Conservation (phyloP, 2,888 invertebrate genomes). For the Exocentrus adspersus region DNA sequence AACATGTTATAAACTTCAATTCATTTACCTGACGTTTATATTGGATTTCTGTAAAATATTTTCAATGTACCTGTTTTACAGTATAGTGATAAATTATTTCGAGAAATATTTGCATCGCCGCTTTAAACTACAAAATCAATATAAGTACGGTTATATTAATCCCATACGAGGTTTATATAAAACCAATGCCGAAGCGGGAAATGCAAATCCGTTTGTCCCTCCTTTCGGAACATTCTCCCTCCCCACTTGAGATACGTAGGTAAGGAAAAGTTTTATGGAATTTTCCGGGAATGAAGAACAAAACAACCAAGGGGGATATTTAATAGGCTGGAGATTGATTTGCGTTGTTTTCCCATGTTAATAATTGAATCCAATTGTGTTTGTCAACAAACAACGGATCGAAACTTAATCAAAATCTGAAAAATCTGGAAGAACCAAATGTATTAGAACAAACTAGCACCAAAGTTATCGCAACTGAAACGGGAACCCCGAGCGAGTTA, state of each 20-base stretch:
- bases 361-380: conserved; percentile 7
- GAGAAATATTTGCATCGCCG: too few species aligned
- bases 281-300: conserved; percentile 1
- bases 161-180: too few species aligned
- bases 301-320: conserved; percentile 16
- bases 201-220: conserved; percentile 1
- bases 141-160: too few species aligned
- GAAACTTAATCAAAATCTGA: neutral
- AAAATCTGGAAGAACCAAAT: neutral
- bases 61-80: too few species aligned
- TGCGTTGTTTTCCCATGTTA: conserved; percentile 18
- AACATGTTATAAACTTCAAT: too few species aligned
- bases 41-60: too few species aligned
- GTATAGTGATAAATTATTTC: too few species aligned
- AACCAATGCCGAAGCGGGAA: conserved; percentile 1
- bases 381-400: conserved; percentile 8
- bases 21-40: too few species aligned
- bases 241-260: conserved; percentile 1
- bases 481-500: too few species aligned
- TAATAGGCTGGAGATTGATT: conserved; percentile 11
- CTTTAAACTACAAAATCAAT: too few species aligned
- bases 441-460: neutral
- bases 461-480: neutral
- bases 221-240: neutral
- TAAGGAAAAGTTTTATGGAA: neutral